Percentiles rank a stretch among this genome's conserved stretches.
Evolutionary conservation across 2,797 vertebrate species (phyloP).

Genomic region (Passerculus sandwichensis): DNA sequence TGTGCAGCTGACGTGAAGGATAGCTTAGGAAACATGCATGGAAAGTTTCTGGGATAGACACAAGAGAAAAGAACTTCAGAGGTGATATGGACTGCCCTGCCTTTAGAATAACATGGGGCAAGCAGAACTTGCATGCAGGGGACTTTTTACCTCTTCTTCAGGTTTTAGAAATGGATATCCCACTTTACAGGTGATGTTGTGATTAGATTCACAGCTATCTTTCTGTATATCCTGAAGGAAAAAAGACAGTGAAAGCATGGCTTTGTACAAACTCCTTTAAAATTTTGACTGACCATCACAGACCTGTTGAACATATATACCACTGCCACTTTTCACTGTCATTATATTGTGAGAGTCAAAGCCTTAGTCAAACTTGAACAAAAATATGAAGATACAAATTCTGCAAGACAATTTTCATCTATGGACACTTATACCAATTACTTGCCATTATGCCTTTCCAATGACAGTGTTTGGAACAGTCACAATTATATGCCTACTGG

Average conservation of each 20-base stretch:
- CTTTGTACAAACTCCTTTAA: neutral
- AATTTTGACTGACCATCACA: neutral
- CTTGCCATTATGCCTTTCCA: neutral
- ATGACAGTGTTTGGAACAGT: neutral
- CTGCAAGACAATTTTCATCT: neutral
- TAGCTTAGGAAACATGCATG: neutral
- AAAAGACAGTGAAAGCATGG: neutral
- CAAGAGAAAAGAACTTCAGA: neutral
- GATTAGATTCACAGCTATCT: conserved; percentile 82
- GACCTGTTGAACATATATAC: neutral
- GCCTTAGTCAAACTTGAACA: neutral
- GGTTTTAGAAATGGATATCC: conserved; percentile 92
- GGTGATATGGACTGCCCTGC: neutral
- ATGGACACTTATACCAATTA: neutral
- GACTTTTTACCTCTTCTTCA: conserved; percentile 78
- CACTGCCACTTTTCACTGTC: neutral
- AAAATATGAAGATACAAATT: neutral
- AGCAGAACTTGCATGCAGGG: neutral
- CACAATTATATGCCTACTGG: neutral
- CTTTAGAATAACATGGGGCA: neutral
- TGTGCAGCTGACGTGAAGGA: neutral
- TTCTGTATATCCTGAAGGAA: conserved; percentile 83
- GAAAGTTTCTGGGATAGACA: neutral
- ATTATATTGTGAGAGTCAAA: neutral
- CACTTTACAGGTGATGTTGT: conserved; percentile 87